Evolutionary conservation across 1,140 invertebrate genomes (phyloP).

Genomic region (Limonius californicus): DNA sequence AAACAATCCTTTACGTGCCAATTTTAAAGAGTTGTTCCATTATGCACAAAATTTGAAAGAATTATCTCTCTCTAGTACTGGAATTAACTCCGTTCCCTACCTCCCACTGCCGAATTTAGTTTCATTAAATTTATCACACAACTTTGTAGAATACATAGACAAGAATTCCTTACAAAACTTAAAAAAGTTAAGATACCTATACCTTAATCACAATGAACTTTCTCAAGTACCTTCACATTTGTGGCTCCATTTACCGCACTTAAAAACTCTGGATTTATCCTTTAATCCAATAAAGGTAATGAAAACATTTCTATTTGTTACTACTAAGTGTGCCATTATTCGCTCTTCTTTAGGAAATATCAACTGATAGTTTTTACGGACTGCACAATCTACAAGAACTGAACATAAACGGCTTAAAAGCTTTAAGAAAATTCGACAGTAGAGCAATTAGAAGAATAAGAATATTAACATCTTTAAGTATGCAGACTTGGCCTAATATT

Average conservation of each 20-base stretch:
- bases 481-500: constrained; percentile 64
- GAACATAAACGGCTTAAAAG: constrained; percentile 55
- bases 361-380: constrained; percentile 52
- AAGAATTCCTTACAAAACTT: constrained; percentile 61
- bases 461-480: constrained; percentile 56
- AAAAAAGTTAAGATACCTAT: constrained; percentile 58
- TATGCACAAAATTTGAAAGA: constrained; percentile 76
- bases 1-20: constrained; percentile 75
- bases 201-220: constrained; percentile 65
- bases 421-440: constrained; percentile 60
- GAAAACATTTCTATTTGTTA: no score
- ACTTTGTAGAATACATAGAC: constrained; percentile 61
- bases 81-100: constrained; percentile 66
- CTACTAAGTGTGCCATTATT: background rate
- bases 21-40: constrained; percentile 87
- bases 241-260: constrained; percentile 44
- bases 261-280: constrained; percentile 44
- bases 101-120: constrained; percentile 69
- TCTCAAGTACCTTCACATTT: constrained; percentile 60
- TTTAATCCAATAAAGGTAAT: constrained; percentile 46
- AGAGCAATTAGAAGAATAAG: constrained; percentile 60
- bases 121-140: constrained; percentile 71
- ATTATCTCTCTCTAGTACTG: constrained; percentile 70
- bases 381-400: constrained; percentile 54
- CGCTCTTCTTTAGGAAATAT: constrained; percentile 34